Evolutionary conservation across 64 coral and sea anemone genomes (phyloP), one percentile per base, ranked within the genome.

Genomic region (Anthopleura sola): DNA sequence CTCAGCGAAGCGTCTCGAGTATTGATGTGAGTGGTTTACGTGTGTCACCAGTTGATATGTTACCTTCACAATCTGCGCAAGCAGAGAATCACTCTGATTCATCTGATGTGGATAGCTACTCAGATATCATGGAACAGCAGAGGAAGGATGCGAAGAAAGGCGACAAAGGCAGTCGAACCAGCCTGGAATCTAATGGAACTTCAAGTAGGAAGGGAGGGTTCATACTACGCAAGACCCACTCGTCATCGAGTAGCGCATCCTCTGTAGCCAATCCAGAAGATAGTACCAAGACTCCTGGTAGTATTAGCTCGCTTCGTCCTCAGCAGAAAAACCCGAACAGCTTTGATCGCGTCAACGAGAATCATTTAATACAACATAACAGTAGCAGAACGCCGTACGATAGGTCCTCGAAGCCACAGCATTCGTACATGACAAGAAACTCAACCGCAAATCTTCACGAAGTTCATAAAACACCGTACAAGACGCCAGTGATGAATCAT

Each of bases 31-130:
- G 58, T 38, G 57, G 24, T 15, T 40, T 92, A 46, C 85, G 85
- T 3, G 85, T 92, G 28, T 83, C 85, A 11, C 87, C 90, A 0
- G 90, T 92, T 0, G 90, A 92, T 6, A 58, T 92, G 37, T 38
- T 84, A 13, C 68, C 91, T 34, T 81, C 84, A 13, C 31, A 64
- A 24, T 31, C 55, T 20, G 18, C 84, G 18, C 85, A 69, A 20
- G 0, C 19, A 31, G 85, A 87, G 23, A 55, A 81, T 32, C 39
- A 75, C 20, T 64, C 78, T 8, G 90, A 92, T 60, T 85, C 75
- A 24, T 91, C 89, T 49, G 94, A 97, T 71, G 51, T 97, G 0
- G 94, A 97, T 75, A 97, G 94, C 56, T 97, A 97, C 50, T 97
- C 94, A 38, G 94, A 97, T 49, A 97, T 97, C 77, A 81, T 15